Conservation (phyloP, 2,113 vertebrate genomes). For the Dendropsophus ebraccatus region DNA sequence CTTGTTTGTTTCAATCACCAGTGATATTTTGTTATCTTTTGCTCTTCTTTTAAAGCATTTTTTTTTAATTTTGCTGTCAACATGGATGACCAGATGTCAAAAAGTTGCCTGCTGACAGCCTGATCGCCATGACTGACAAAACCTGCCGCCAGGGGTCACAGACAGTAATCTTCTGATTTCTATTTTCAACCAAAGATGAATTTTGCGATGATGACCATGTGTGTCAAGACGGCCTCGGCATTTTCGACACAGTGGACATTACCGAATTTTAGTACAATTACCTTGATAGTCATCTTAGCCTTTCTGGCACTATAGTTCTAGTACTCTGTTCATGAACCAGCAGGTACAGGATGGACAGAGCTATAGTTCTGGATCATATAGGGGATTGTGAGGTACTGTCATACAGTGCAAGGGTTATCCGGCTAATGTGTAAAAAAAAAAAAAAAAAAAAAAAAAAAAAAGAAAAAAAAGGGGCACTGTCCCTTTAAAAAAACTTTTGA, state of each 20-base stretch:
- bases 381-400: too few relatives aligned
- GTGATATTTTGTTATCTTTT: not conserved
- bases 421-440: too few relatives aligned
- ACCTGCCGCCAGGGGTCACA: not conserved
- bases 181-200: not conserved
- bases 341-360: not conserved
- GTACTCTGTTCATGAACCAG: not conserved
- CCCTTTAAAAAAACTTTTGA: too few relatives aligned
- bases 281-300: not conserved
- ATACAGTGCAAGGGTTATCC: too few relatives aligned
- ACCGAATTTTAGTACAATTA: not conserved
- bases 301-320: not conserved
- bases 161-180: not conserved
- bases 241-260: not conserved
- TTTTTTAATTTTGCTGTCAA: not conserved
- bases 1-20: not conserved
- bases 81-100: not conserved
- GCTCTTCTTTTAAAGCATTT: not conserved
- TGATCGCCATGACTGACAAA: not conserved
- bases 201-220: not conserved
- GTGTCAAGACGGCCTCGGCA: not conserved
- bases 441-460: too few relatives aligned
- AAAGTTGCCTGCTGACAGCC: not conserved
- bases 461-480: too few relatives aligned
- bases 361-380: too few relatives aligned